phyloP scores from a whole-genome alignment of 64 coral and sea anemone species.

The Catalaphyllia jardinei region DNA sequence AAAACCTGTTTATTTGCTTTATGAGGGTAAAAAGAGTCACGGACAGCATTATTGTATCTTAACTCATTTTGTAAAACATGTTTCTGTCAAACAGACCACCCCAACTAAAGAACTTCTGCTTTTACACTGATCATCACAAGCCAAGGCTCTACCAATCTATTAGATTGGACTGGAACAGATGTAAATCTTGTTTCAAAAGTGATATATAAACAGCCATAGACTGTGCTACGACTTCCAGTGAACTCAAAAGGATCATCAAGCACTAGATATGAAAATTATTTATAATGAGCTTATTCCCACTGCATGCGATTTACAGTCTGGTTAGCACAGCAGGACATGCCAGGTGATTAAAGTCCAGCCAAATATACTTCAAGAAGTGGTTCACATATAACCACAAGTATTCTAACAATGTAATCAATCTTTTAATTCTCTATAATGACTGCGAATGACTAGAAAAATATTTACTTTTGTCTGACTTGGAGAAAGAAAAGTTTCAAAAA shows the following conservation, averaged over 20 bases:
- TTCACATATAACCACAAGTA: not conserved
- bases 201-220: too few species aligned
- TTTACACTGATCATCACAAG: too few species aligned
- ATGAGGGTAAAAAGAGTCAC: not conserved
- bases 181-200: not conserved
- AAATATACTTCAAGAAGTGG: not conserved
- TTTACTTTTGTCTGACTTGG: too few species aligned
- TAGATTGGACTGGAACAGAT: not conserved
- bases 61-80: too few species aligned
- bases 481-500: too few species aligned
- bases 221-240: too few species aligned
- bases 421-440: not conserved
- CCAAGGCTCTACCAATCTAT: too few species aligned
- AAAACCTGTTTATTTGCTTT: slow-evolving; percentile 10
- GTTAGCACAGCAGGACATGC: not conserved
- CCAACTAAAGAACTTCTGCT: too few species aligned
- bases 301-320: not conserved
- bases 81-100: too few species aligned
- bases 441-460: too few species aligned
- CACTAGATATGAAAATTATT: not conserved
- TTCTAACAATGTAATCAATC: not conserved
- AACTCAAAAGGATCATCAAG: too few species aligned
- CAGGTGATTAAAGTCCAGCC: not conserved
- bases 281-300: not conserved
- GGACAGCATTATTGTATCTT: not conserved